Base-by-base conservation (phyloP, 2,797 vertebrate genomes). In the Sitta carolinensis region DNA sequence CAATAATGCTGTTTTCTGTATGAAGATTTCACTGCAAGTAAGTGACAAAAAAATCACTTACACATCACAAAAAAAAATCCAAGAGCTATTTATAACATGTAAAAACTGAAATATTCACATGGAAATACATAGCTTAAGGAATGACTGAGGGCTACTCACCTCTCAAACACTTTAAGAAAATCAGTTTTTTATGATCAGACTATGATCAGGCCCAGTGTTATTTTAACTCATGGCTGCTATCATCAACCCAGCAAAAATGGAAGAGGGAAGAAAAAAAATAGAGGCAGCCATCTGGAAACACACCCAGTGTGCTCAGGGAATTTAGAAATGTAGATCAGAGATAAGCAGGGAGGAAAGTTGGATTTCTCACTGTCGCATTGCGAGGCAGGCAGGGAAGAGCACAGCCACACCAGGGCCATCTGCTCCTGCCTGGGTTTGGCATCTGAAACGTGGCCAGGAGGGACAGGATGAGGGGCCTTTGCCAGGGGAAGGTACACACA, bases 211-310 rank as follows among this genome's bases (percentile, higher is more conserved):
- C 30, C 2, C 4, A 70, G 69, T 0, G 7, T 72, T 77, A 81
- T 78, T 95, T 95, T 70, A 90, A 92, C 84, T 76, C 81, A 30
- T 26, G 1, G 0, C 52, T 82, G 68, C 68, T 63, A 32, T 45
- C 84, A 43, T 23, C 72, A 64, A 45, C 42, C 47, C 68, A 32
- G 57, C 3, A 5, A 68, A 92, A 84, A 81, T 15, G 63, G 32
- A 72, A 92, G 14, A 77, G 34, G 47, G 16, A 23, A n/a, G 47
- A 72, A 26, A 69, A 32, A 70, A 73, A 74, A 76, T 9, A 77
- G 54, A 86, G 75, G 50, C 64, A 68, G 89, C 69, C 89, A 87
- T 78, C 91, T 96, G 89, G 91, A 84, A 79, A 86, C 43, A 72
- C 47, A 63, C 14, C 47, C 27, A 78, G 0, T 3, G 19, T 6